Conservation (phyloP, 2,113 vertebrate species). For the Eublepharis macularius region DNA sequence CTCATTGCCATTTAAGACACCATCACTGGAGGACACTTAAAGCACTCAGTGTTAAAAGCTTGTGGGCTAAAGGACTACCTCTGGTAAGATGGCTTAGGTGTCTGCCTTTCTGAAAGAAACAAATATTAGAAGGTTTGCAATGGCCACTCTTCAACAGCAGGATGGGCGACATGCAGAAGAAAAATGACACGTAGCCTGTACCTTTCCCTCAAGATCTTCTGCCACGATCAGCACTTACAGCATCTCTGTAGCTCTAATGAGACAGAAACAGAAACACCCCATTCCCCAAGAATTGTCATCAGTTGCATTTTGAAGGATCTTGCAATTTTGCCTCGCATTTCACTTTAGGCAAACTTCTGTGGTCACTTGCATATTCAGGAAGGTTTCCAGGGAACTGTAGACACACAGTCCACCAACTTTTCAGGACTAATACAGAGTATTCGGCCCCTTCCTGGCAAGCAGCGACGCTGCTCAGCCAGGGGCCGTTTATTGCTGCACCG, state of each 20-base stretch:
- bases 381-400: neutral
- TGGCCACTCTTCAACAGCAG: neutral
- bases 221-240: neutral
- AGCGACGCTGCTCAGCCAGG: no score
- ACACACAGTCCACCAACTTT: neutral
- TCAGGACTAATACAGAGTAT: neutral
- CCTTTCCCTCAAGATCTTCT: neutral
- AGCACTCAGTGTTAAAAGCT: constrained; percentile 3
- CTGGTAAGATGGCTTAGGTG: neutral
- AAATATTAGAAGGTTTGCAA: neutral
- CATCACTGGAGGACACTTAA: neutral
- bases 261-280: neutral
- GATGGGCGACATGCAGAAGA: no score
- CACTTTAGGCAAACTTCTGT: neutral
- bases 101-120: neutral
- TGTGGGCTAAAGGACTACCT: neutral
- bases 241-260: neutral
- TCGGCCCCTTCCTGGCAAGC: no score
- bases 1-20: neutral
- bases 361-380: neutral
- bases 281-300: neutral
- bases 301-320: neutral
- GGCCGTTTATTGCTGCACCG: no score
- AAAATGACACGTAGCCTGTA: neutral
- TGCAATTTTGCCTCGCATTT: neutral